phyloP scores from a whole-genome alignment of 2,888 invertebrate genomes.

The Tetheella fluctuosa region DNA sequence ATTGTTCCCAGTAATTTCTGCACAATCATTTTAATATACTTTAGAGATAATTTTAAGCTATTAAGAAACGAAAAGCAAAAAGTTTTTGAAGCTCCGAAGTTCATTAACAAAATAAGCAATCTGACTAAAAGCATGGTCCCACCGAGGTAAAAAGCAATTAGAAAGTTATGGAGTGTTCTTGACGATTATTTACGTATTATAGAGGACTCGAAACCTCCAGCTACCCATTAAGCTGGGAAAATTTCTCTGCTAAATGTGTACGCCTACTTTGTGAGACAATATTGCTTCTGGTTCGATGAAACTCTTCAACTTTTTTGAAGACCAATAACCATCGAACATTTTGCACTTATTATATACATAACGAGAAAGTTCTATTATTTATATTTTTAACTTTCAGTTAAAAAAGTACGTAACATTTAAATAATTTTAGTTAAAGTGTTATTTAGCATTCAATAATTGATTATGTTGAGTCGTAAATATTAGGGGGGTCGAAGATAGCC shows the following conservation, averaged over 20 bases:
- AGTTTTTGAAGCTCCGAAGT: conserved; percentile 62
- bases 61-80: conserved; percentile 62
- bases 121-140: conserved; percentile 74
- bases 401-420: too few species aligned
- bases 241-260: conserved; percentile 31
- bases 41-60: conserved; percentile 55
- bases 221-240: conserved; percentile 31
- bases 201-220: conserved; percentile 42
- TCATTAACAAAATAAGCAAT: conserved; percentile 80
- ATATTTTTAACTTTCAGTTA: not conserved
- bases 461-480: too few species aligned
- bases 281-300: conserved; percentile 31
- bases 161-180: conserved; percentile 72
- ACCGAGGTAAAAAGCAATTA: conserved; percentile 76
- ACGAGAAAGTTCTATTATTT: too few species aligned
- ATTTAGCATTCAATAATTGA: too few species aligned
- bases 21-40: conserved; percentile 51
- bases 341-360: not conserved
- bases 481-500: too few species aligned
- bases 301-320: conserved; percentile 25
- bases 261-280: conserved; percentile 28
- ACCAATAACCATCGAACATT: conserved; percentile 27
- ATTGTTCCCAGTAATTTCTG: conserved; percentile 16
- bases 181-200: conserved; percentile 68
- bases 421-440: too few species aligned